Evolutionary conservation across 2,888 invertebrate genomes (phyloP).

Genomic region (Melanotus villosus): DNA sequence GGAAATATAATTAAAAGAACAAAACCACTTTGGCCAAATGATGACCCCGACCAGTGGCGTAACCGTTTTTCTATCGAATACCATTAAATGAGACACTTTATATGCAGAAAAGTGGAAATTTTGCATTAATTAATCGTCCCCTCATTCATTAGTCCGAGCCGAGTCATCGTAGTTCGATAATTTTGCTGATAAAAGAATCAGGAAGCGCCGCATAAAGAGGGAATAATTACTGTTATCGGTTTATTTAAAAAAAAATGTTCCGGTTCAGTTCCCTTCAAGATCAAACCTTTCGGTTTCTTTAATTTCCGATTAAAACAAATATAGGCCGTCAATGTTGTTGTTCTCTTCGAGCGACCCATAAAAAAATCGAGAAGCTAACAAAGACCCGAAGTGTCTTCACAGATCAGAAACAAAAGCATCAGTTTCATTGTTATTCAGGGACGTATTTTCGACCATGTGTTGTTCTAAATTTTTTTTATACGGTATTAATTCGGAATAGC

Average conservation of each 20-base stretch:
- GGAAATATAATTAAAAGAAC: slow-evolving; percentile 56
- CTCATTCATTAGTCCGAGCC: neutral
- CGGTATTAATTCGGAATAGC: slow-evolving; percentile 54
- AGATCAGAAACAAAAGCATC: slow-evolving; percentile 38
- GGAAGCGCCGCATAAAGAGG: neutral
- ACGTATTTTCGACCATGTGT: slow-evolving; percentile 25
- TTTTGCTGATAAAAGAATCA: neutral
- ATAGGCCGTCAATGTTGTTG: neutral
- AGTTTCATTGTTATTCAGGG: slow-evolving; percentile 46
- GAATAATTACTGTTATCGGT: neutral
- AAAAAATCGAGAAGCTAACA: too few relatives aligned
- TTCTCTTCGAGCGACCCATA: too few relatives aligned
- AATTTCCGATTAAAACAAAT: neutral
- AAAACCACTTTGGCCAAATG: slow-evolving; percentile 17
- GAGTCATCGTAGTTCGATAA: neutral
- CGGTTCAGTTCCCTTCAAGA: slow-evolving; percentile 1
- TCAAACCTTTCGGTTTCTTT: slow-evolving; percentile 15
- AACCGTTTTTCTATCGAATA: neutral
- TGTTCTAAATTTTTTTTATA: slow-evolving; percentile 41
- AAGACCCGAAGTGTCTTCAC: too few relatives aligned
- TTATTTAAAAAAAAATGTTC: neutral
- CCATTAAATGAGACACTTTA: neutral
- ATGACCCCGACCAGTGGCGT: slow-evolving; percentile 22
- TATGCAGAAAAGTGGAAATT: slow-evolving; percentile 16
- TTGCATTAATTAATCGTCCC: neutral